Base-by-base conservation (phyloP, 2,797 vertebrate species). In the Lycodopsis pacificus region DNA sequence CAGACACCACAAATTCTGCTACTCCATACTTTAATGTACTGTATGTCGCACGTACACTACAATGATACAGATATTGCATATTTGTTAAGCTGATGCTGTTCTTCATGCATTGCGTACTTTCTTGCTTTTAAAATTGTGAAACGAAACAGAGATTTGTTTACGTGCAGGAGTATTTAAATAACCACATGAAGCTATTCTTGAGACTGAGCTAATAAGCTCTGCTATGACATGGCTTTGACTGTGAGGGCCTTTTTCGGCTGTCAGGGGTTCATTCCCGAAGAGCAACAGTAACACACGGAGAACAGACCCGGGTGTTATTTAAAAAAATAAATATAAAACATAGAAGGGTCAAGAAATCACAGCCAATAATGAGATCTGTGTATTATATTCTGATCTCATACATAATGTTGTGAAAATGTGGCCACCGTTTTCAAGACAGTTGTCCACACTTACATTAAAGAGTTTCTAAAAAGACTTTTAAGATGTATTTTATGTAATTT, bases 181-280 rank as follows among this genome's bases (percentile, higher is more conserved):
- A 51, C 4, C 7, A 63, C 65, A 63, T 56, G 42, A 53, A 66
- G 32, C 77, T 76, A 65, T 77, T 82, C 48, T 53, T 42, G 56
- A 64, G 40, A 58, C 70, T 77, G 64, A 70, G 59, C 76, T 76
- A 53, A 65, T 56, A 44, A 19, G 51, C 44, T 57, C n/a, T 65
- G 27, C 53, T 40, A 6, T 71, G 51, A 63, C 27, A 46, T 42
- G 30, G 27, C 48, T 65, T 73, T 42, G 73, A 81, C 56, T 22
- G 14, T 7, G 15, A 73, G 53, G 61, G 34, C 5, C n/a, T 40
- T 27, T 53, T 53, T 42, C 1, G 0, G 7, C 49, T 36, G 14
- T 49, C n/a, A 63, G 27, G 66, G 25, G 34, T 38, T 30, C 19
- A 59, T 15, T 49, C 17, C 3, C 0, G 1, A 74, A 51, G 9